Conservation (phyloP, 2,888 invertebrate species). For the Flexamia atlantica region DNA sequence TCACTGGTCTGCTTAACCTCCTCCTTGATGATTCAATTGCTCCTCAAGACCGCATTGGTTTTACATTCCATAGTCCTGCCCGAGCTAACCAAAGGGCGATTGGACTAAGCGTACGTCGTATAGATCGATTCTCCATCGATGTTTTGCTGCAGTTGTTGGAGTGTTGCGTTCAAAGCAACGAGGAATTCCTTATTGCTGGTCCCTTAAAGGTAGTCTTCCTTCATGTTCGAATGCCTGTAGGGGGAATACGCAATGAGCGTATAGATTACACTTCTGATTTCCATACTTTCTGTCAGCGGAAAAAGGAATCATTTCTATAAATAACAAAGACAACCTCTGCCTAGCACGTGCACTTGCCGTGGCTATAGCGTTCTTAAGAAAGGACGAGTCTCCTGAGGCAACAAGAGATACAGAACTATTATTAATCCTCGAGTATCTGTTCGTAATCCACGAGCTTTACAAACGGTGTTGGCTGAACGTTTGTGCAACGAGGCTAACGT, state of each 20-base stretch:
- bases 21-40: neutral
- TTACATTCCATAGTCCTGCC: neutral
- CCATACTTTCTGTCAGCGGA: no score
- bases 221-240: neutral
- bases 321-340: constrained; percentile 10
- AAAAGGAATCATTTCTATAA: no score
- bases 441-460: neutral
- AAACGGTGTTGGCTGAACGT: neutral
- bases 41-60: neutral
- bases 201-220: neutral
- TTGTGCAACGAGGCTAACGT: neutral
- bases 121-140: neutral
- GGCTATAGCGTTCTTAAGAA: constrained; percentile 61
- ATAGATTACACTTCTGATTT: no score
- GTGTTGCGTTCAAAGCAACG: neutral
- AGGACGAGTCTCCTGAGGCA: constrained; percentile 47
- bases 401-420: neutral
- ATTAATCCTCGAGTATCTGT: neutral
- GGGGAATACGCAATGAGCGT: no score
- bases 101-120: neutral
- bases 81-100: neutral
- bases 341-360: constrained; percentile 63
- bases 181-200: constrained; percentile 8
- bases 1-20: neutral
- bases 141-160: neutral